phyloP scores from a whole-genome alignment of 2,113 vertebrate genomes.

The Odontophorus gujanensis region DNA sequence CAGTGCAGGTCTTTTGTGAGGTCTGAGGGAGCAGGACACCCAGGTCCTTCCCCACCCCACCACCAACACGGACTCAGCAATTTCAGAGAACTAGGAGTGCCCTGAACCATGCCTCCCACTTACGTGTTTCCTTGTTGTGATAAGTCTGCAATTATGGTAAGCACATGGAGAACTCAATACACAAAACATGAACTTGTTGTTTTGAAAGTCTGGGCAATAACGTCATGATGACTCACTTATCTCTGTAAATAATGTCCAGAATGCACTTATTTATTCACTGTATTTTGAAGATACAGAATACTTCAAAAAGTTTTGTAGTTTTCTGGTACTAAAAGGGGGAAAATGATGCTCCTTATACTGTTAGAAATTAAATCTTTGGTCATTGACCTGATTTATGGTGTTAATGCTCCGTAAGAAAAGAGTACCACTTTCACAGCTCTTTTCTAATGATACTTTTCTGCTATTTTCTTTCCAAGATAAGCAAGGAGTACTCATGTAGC shows the following conservation, averaged over 20 bases:
- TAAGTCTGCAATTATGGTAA: conserved; percentile 39
- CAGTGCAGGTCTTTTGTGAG: not conserved
- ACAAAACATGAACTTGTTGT: not conserved
- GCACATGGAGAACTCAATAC: not conserved
- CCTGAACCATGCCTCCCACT: not conserved
- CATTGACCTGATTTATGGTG: not conserved
- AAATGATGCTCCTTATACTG: not conserved
- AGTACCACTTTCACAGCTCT: not conserved
- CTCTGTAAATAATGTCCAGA: conserved; percentile 7
- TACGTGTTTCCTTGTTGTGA: not conserved
- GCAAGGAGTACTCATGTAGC: not conserved
- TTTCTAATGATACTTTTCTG: not conserved
- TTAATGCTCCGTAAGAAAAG: not conserved
- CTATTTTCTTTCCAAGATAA: not conserved
- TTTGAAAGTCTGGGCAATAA: conserved; percentile 45
- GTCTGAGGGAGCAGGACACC: not conserved
- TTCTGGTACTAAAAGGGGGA: not conserved
- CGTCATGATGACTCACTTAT: conserved; percentile 47
- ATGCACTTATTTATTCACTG: not conserved
- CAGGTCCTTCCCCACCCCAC: not conserved
- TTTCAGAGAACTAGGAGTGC: conserved; percentile 1
- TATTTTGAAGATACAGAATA: not conserved
- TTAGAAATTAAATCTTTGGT: not conserved
- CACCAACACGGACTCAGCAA: accelerated
- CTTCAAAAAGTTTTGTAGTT: not conserved